phyloP scores from a whole-genome alignment of 2,797 vertebrate species.

The Picus viridis region DNA sequence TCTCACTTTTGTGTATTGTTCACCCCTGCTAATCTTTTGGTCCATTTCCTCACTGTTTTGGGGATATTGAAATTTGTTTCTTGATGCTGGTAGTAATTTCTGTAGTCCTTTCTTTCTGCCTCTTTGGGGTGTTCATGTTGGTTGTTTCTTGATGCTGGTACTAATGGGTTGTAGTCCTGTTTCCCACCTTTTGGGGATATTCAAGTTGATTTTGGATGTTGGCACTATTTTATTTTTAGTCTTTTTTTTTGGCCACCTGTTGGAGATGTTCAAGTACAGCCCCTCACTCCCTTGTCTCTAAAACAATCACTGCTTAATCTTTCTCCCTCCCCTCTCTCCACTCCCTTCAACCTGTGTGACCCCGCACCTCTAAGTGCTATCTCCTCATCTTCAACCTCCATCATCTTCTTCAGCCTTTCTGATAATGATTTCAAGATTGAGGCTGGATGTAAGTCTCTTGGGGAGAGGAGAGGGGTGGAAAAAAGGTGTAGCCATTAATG shows the following conservation, averaged over 20 bases:
- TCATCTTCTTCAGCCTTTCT: background rate
- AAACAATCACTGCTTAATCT: background rate
- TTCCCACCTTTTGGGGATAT: no score
- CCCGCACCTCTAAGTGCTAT: background rate
- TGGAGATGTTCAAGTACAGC: no score
- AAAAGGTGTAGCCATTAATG: no score
- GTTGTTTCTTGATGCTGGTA: no score
- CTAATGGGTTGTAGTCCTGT: no score
- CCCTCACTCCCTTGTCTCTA: no score
- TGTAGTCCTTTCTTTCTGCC: background rate
- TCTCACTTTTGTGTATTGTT: no score
- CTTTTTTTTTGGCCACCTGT: no score
- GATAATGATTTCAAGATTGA: background rate
- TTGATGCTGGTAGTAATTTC: no score
- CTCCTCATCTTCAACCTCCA: background rate
- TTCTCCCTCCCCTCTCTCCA: background rate
- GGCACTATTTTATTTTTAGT: no score
- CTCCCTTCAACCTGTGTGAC: background rate
- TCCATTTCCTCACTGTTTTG: no score
- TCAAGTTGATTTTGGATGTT: no score
- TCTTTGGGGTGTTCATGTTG: background rate
- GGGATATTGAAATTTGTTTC: background rate
- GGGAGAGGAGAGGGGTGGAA: background rate
- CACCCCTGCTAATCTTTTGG: background rate
- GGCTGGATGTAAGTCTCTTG: background rate